Percentiles rank a stretch among this genome's conserved stretches.
These are phyloP conservation scores for Rhogogaster chlorosoma DNA, from an alignment of 2,888 invertebrate genomes.

Conservation along the genomic window DNA sequence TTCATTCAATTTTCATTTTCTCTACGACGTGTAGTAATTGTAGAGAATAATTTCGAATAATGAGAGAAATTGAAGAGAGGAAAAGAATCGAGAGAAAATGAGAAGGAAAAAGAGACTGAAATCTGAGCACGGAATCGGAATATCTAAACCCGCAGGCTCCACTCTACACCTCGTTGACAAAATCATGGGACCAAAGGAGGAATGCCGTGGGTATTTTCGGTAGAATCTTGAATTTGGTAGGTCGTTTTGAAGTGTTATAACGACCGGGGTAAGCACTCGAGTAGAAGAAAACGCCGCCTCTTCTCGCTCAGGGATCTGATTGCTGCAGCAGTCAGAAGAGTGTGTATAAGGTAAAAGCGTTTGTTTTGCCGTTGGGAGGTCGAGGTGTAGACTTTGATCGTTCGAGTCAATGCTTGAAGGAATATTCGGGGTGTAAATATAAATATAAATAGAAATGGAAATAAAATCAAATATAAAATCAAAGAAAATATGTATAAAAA, in stretches of 20 bases:
- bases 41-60: neutral
- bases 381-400: neutral
- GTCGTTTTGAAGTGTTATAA: conserved; percentile 26
- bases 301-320: neutral
- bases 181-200: neutral
- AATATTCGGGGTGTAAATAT: neutral
- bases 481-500: neutral
- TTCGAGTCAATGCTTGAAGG: neutral
- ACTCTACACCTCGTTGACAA: neutral
- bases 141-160: neutral
- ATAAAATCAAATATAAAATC: neutral
- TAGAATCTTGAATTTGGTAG: neutral
- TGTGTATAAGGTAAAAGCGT: conserved; percentile 6
- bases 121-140: neutral
- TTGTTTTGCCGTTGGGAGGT: conserved; percentile 15
- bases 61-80: neutral
- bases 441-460: neutral
- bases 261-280: conserved; percentile 4
- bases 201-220: conserved; percentile 6
- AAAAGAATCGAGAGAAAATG: neutral
- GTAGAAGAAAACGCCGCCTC: conserved; percentile 1
- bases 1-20: neutral
- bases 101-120: neutral
- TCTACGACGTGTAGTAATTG: neutral
- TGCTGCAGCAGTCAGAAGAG: neutral